A percentile compares a stretch with the other conserved stretches of the same genome.
These are phyloP conservation scores for Halichoeres trimaculatus DNA, from an alignment of 2,113 vertebrate species.

Conservation along the genomic window DNA sequence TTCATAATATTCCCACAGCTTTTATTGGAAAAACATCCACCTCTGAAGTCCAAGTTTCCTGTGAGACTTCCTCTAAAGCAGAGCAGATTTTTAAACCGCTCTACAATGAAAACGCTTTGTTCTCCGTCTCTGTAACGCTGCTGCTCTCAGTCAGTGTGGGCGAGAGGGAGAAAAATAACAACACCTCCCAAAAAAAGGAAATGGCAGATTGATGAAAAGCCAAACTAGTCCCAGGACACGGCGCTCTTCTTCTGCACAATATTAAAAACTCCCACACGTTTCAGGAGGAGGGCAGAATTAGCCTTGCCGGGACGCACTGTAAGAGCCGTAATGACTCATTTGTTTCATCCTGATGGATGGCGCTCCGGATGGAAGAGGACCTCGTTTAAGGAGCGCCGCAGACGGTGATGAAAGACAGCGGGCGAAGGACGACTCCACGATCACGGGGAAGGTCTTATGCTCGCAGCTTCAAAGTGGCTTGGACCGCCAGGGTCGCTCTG, in stretches of 20 bases:
- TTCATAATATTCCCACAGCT: slow-evolving; percentile 67
- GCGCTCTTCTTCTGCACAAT: slow-evolving; percentile 76
- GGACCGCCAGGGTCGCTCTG: background rate
- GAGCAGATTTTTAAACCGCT: slow-evolving; percentile 46
- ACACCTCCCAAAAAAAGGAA: slow-evolving; percentile 53
- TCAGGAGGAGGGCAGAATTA: slow-evolving; percentile 74
- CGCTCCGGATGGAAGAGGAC: slow-evolving; percentile 56
- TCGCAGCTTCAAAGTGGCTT: slow-evolving; percentile 7
- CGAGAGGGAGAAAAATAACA: slow-evolving; percentile 61
- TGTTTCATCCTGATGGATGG: slow-evolving; percentile 78
- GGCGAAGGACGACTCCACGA: slow-evolving; percentile 49
- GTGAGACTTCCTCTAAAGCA: slow-evolving; percentile 62
- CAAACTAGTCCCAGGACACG: slow-evolving; percentile 78
- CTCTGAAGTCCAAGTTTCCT: slow-evolving; percentile 71
- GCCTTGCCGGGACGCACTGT: slow-evolving; percentile 71
- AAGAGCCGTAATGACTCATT: slow-evolving; percentile 73
- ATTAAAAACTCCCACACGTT: slow-evolving; percentile 86
- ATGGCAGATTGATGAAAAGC: slow-evolving; percentile 85
- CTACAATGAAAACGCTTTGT: slow-evolving; percentile 63
- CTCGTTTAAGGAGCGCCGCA: slow-evolving; percentile 43
- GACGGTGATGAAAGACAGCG: slow-evolving; percentile 26
- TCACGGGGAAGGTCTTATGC: slow-evolving; percentile 17
- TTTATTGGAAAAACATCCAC: slow-evolving; percentile 60
- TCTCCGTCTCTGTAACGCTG: slow-evolving; percentile 57
- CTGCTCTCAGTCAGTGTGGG: slow-evolving; percentile 55